phyloP scores from a whole-genome alignment of 2,797 vertebrate genomes.

The Cryptoprocta ferox region DNA sequence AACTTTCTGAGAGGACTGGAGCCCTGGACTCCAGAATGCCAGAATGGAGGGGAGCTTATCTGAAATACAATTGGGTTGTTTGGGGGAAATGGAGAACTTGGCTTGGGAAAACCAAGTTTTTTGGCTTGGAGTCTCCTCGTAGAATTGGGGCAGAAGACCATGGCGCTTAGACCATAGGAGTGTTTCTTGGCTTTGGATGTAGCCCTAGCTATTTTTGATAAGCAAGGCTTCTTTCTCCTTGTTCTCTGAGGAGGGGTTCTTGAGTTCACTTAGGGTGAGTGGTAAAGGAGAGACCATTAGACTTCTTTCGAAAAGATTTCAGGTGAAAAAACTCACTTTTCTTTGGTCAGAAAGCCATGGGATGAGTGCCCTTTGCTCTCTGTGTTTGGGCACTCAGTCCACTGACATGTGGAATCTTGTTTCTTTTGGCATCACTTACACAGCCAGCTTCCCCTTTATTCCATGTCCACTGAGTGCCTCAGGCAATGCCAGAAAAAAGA shows the following conservation, averaged over 20 bases:
- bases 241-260: neutral
- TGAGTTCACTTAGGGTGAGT: constrained; percentile 41
- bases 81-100: constrained; percentile 38
- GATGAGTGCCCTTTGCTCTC: constrained; percentile 76
- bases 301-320: constrained; percentile 55
- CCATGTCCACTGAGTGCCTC: neutral
- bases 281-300: constrained; percentile 4
- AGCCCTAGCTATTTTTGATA: constrained; percentile 49
- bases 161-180: neutral
- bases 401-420: constrained; percentile 72
- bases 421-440: constrained; percentile 71
- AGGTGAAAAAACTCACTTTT: constrained; percentile 53
- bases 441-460: constrained; percentile 22
- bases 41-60: neutral
- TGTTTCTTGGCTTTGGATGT: constrained; percentile 54
- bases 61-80: neutral
- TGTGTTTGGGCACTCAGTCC: constrained; percentile 39
- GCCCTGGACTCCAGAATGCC: neutral
- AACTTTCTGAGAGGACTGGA: neutral
- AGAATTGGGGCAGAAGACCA: constrained; percentile 34
- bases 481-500: constrained; percentile 30
- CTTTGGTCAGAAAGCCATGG: constrained; percentile 46
- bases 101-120: constrained; percentile 16
- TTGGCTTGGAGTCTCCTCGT: constrained; percentile 28
- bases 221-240: constrained; percentile 34